Evolutionary conservation across 2,797 vertebrate genomes (phyloP), one percentile per base, ranked within the genome.

Genomic region (Xenentodon cancila): DNA sequence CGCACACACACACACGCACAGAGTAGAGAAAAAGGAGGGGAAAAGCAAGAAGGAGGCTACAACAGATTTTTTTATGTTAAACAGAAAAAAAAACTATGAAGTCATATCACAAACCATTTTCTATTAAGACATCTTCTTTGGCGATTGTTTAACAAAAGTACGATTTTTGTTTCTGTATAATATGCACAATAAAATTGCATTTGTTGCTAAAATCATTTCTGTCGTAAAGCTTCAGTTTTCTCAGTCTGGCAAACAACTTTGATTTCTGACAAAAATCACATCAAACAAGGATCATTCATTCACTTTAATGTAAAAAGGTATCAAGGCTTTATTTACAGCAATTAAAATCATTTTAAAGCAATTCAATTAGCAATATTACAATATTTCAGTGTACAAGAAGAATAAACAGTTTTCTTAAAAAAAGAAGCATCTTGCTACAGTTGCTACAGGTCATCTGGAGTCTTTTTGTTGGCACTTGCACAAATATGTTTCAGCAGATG

Each of bases 371-470:
- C 4, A 59, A 78, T 94, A 92, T 94, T 92, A 93, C 93, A 95
- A 92, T 88, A 90, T 91, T 88, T 96, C 95, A 96, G 88, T 92
- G 95, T 95, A 95, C 93, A 94, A 92, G 91, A 94, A 94, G 90
- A 93, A 89, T 92, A 88, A 93, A 94, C 56, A 75, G 8, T 9
- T 30, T 30, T 25, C 5, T 25, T 6, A 93, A 93, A 93, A 89
- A 54, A 50, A 44, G 87, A 90, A 16, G 92, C 30, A 53, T 53
- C 69, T 68, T 93, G 97, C 96, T 97, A 98, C 96, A 97, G 88
- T 76, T 85, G 88, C 5, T 95, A 97, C 96, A 96, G 96, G 96
- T 96, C 92, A 83, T 88, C 85, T 88, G 84, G 89, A 91, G 1
- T 67, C 57, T 80, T 75, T 40, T 40, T 40, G 15, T 15, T 7